A percentile compares a stretch with the other conserved stretches of the same genome.
phyloP scores from a whole-genome alignment of 2,888 invertebrate genomes.

The Encarsia formosa region DNA sequence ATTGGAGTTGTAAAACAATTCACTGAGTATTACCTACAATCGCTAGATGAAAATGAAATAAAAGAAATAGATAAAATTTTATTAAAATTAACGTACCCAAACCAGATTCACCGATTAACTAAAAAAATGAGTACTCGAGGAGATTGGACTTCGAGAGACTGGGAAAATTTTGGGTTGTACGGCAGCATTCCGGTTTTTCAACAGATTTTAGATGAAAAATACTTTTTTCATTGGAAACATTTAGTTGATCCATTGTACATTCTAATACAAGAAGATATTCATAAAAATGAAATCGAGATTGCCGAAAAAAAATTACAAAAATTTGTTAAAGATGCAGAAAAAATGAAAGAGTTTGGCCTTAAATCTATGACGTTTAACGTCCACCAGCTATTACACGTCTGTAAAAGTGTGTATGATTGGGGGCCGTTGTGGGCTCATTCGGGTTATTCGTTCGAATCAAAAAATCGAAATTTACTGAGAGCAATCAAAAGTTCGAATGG shows the following conservation, averaged over 20 bases:
- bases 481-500: neutral
- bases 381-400: neutral
- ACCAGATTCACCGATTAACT: slow-evolving; percentile 3
- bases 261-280: neutral
- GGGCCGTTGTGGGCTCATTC: neutral
- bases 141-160: slow-evolving; percentile 3
- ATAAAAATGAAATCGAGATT: slow-evolving; percentile 1
- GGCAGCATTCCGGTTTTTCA: neutral
- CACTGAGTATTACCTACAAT: neutral
- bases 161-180: slow-evolving; percentile 6
- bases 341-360: neutral
- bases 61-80: neutral
- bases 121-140: neutral
- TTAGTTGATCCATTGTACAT: slow-evolving; percentile 16
- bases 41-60: neutral
- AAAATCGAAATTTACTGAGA: neutral
- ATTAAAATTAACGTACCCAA: neutral
- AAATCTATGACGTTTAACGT: neutral
- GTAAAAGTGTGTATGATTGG: neutral
- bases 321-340: slow-evolving; percentile 13
- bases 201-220: neutral
- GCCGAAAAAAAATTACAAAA: slow-evolving; percentile 7
- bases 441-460: neutral
- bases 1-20: slow-evolving; percentile 3
- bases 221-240: slow-evolving; percentile 8